These are phyloP conservation scores for Pygmarrhopalites habei DNA, from an alignment of 1,140 invertebrate species.

Conservation along the genomic window DNA sequence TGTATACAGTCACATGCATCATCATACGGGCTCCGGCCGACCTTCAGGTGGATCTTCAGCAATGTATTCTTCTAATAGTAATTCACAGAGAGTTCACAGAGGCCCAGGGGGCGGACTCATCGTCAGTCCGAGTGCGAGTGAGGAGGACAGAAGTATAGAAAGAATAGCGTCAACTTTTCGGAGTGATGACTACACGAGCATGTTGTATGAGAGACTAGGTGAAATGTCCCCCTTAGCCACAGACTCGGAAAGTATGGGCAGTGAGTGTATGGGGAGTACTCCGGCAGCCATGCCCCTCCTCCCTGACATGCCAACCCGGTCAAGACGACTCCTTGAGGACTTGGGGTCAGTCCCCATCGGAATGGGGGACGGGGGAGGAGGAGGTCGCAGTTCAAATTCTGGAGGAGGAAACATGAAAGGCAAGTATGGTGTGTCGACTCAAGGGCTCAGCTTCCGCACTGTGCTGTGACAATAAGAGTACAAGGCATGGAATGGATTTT, in stretches of 20 bases:
- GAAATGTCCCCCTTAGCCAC: constrained; percentile 47
- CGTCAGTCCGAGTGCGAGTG: constrained; percentile 41
- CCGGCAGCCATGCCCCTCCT: constrained; percentile 58
- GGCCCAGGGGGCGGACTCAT: constrained; percentile 2
- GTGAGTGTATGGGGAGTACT: constrained; percentile 43
- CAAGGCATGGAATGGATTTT: constrained; percentile 27
- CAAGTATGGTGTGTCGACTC: constrained; percentile 41
- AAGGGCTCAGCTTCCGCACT: constrained; percentile 37
- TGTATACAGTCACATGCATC: not conserved
- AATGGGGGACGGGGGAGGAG: constrained; percentile 22
- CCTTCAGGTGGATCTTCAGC: too few species aligned
- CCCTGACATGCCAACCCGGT: constrained; percentile 55
- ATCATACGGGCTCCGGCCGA: constrained; percentile 11
- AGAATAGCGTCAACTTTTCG: constrained; percentile 50
- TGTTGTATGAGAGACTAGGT: constrained; percentile 45
- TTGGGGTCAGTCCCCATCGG: constrained; percentile 52
- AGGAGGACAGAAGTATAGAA: constrained; percentile 51
- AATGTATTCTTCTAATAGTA: too few species aligned
- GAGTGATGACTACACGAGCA: constrained; percentile 46
- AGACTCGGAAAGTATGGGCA: constrained; percentile 43
- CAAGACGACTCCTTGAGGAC: constrained; percentile 54
- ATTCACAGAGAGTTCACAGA: not conserved
- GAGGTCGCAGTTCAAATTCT: constrained; percentile 10
- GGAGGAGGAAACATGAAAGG: constrained; percentile 42
- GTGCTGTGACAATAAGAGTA: constrained; percentile 38